Conservation (phyloP, 2,888 invertebrate genomes). For the Diarsia dahlii region DNA sequence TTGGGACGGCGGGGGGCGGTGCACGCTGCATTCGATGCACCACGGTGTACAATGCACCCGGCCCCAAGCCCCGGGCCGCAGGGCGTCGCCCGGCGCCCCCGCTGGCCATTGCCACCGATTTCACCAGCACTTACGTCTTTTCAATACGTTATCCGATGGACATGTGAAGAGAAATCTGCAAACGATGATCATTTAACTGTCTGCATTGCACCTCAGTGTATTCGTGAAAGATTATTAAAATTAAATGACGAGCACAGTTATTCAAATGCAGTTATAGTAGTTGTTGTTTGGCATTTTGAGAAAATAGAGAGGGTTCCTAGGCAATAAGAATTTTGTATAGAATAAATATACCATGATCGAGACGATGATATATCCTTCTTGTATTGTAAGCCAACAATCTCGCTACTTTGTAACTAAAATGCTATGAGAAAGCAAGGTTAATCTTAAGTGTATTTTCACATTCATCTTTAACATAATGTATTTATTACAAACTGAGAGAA, state of each 20-base stretch:
- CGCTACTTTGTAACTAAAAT: too few relatives aligned
- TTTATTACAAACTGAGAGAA: background rate
- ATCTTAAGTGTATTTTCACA: background rate
- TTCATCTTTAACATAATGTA: background rate
- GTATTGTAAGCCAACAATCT: background rate
- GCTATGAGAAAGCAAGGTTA: too few relatives aligned
- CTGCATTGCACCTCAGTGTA: conserved; percentile 18
- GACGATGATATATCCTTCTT: background rate
- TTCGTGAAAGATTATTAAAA: conserved; percentile 8
- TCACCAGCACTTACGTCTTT: conserved; percentile 75
- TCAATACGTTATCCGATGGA: conserved; percentile 61
- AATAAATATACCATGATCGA: background rate
- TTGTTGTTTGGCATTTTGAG: background rate
- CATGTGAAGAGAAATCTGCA: conserved; percentile 49
- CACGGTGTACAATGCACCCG: conserved; percentile 79
- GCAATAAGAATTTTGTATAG: background rate
- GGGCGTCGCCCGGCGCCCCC: conserved; percentile 69
- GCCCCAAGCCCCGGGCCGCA: conserved; percentile 62
- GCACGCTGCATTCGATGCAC: conserved; percentile 79
- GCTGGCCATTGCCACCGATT: conserved; percentile 84
- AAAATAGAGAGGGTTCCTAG: background rate
- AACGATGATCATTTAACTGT: conserved; percentile 28
- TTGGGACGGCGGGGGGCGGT: conserved; percentile 63
- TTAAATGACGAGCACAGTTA: background rate
- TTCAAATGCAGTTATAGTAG: background rate